Evolutionary conservation across 2,113 vertebrate genomes (phyloP).

Genomic region (Nycticryphes semicollaris): DNA sequence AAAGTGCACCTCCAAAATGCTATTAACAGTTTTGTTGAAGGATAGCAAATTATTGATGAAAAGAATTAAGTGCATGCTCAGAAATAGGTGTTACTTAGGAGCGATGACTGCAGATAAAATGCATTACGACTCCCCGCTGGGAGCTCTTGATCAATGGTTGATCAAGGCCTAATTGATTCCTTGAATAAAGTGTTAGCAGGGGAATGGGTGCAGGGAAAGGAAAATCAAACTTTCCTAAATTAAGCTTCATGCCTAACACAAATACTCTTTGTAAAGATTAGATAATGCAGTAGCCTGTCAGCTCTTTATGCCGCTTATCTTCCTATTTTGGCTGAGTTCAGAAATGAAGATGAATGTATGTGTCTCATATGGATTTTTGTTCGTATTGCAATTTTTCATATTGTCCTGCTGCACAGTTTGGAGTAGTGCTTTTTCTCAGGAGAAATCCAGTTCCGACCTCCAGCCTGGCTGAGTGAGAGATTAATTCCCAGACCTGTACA

Average conservation of each 20-base stretch:
- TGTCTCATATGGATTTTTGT: background rate
- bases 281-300: background rate
- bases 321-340: background rate
- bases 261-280: background rate
- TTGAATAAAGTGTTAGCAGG: slow-evolving; percentile 38
- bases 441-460: background rate
- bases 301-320: background rate
- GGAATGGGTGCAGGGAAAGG: background rate
- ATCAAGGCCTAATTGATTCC: slow-evolving; percentile 44
- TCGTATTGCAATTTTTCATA: background rate
- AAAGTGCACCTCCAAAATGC: slow-evolving; percentile 23
- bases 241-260: background rate
- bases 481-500: background rate
- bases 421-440: background rate
- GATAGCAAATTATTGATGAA: slow-evolving; percentile 9
- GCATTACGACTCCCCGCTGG: slow-evolving; percentile 18
- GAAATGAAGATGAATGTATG: background rate
- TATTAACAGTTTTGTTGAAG: slow-evolving; percentile 31
- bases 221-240: slow-evolving; percentile 45
- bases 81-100: slow-evolving; percentile 37
- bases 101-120: slow-evolving; percentile 38
- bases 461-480: background rate
- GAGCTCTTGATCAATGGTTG: slow-evolving; percentile 21
- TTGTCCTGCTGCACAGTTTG: background rate
- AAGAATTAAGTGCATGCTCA: slow-evolving; percentile 47